Conservation (phyloP, 2,113 vertebrate species). For the Boleophthalmus pectinirostris region DNA sequence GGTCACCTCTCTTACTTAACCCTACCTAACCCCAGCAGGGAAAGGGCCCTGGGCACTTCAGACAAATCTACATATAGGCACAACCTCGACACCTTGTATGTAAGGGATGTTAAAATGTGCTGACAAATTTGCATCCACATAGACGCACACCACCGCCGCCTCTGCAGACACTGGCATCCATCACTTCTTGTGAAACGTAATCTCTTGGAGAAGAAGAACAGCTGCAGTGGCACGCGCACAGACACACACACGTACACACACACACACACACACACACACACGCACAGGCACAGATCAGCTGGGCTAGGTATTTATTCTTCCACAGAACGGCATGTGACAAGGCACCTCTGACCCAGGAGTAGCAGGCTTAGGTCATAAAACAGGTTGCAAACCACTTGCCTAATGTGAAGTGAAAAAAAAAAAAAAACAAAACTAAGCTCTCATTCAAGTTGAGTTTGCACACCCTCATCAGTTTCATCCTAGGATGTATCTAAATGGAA, state of each 20-base stretch:
- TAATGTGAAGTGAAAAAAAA: conserved; percentile 15
- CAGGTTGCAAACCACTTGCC: conserved; percentile 34
- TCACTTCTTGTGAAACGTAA: conserved; percentile 73
- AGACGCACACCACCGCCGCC: conserved; percentile 60
- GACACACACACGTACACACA: not conserved
- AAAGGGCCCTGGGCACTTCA: conserved; percentile 21
- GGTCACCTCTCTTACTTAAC: conserved; percentile 46
- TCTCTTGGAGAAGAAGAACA: conserved; percentile 66
- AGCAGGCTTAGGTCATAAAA: conserved; percentile 48
- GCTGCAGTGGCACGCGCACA: conserved; percentile 55
- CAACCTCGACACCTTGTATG: conserved; percentile 2
- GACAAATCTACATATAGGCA: conserved; percentile 17
- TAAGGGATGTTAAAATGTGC: conserved; percentile 40
- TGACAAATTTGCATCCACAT: conserved; percentile 37
- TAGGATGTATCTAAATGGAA: not conserved
- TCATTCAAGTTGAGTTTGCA: not conserved
- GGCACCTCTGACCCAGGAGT: conserved; percentile 58
- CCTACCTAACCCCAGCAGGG: conserved; percentile 36
- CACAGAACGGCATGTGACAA: conserved; percentile 57
- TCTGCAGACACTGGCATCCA: conserved; percentile 67
- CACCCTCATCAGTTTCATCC: not conserved
- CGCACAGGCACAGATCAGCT: conserved; percentile 39
- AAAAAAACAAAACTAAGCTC: not conserved
- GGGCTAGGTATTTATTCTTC: conserved; percentile 48
- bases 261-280: conserved; percentile 9